Evolutionary conservation across 30 jellyfish, hydroid and myxozoan species (phyloP).

Genomic region (Aurelia sp.): DNA sequence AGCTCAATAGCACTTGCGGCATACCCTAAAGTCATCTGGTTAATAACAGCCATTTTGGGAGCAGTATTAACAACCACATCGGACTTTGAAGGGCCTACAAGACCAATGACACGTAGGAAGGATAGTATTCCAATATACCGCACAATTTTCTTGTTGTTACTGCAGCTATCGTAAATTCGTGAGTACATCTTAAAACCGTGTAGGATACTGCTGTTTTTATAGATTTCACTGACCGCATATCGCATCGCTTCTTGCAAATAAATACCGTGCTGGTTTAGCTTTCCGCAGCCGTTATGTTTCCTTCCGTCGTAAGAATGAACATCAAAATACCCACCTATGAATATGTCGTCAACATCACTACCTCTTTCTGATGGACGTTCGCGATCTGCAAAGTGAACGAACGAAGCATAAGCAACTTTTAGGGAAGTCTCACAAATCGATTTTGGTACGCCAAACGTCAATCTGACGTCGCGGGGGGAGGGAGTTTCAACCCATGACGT

Average conservation of each 20-base stretch:
- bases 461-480: too few species aligned
- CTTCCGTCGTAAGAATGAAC: background rate
- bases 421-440: too few species aligned
- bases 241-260: constrained; percentile 25
- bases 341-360: background rate
- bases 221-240: constrained; percentile 22
- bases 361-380: background rate
- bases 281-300: background rate
- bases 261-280: background rate
- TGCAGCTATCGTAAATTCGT: constrained; percentile 9
- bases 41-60: background rate
- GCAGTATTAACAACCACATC: constrained; percentile 16
- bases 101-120: background rate
- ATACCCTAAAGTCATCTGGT: constrained; percentile 9
- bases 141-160: background rate
- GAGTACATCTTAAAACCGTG: constrained; percentile 4
- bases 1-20: constrained; percentile 24
- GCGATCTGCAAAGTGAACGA: too few species aligned
- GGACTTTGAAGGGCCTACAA: constrained; percentile 34
- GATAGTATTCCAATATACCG: background rate
- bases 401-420: too few species aligned
- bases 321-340: constrained; percentile 13
- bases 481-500: too few species aligned
- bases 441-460: too few species aligned
- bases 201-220: background rate